A percentile compares a stretch with the other conserved stretches of the same genome.
phyloP scores from a whole-genome alignment of 2,113 vertebrate genomes.

The Psammodynastes pulverulentus region DNA sequence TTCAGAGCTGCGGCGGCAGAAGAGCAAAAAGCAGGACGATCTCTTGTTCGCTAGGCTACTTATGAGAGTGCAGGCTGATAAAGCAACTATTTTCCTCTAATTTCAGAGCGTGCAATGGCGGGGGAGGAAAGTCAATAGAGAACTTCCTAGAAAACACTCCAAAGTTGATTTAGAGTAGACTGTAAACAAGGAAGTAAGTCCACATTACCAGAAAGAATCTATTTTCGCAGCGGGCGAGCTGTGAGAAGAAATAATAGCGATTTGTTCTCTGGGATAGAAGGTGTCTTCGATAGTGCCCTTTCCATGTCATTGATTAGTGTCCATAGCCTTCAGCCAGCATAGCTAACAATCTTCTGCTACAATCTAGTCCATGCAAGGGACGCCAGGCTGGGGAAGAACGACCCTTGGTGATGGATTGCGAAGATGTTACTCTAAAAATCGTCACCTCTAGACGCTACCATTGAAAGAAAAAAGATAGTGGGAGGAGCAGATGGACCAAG shows the following conservation, averaged over 20 bases:
- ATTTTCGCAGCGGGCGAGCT: constrained; percentile 13
- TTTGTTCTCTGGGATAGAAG: background rate
- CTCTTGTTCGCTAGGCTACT: background rate
- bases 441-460: background rate
- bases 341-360: background rate
- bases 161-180: constrained; percentile 40
- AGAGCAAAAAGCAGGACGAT: background rate
- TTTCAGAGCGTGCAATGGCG: constrained; percentile 14
- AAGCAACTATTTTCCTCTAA: constrained; percentile 28
- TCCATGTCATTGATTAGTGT: background rate
- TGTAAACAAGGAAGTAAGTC: constrained; percentile 13
- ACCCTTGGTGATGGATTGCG: background rate
- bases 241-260: constrained; percentile 1
- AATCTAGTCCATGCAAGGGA: background rate
- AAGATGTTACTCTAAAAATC: background rate
- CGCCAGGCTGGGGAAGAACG: background rate
- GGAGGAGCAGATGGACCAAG: background rate
- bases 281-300: background rate
- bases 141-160: constrained; percentile 16
- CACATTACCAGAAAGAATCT: background rate
- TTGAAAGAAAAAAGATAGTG: background rate
- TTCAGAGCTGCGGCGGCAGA: background rate
- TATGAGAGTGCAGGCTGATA: constrained; percentile 18
- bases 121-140: constrained; percentile 12
- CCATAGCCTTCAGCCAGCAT: background rate